Evolutionary conservation across 2,888 invertebrate species (phyloP).

Genomic region (Amphipoea oculea): DNA sequence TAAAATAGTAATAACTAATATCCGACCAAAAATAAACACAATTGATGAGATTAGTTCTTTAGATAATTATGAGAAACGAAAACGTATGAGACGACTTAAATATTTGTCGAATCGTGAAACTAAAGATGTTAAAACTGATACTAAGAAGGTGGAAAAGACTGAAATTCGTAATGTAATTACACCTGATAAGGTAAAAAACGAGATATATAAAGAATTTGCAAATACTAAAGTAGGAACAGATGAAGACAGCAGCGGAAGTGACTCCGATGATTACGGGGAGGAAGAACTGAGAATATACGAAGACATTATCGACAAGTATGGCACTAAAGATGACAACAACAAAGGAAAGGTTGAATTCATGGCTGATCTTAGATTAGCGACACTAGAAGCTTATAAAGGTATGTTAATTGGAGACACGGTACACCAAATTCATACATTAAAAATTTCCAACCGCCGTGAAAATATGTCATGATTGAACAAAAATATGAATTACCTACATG

Average conservation of each 20-base stretch:
- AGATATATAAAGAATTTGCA: constrained; percentile 84
- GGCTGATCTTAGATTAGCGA: constrained; percentile 91
- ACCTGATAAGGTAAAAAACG: constrained; percentile 82
- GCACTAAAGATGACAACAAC: constrained; percentile 82
- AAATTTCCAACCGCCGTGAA: background rate
- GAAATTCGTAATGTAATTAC: constrained; percentile 79
- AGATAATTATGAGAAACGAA: constrained; percentile 90
- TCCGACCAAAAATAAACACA: constrained; percentile 77
- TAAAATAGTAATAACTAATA: constrained; percentile 84
- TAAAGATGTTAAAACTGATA: constrained; percentile 59
- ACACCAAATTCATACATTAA: background rate
- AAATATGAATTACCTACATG: background rate
- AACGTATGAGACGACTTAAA: constrained; percentile 85
- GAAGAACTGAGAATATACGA: constrained; percentile 87
- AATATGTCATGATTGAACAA: background rate
- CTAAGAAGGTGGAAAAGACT: constrained; percentile 70
- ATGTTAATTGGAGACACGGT: constrained; percentile 66
- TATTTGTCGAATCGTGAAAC: constrained; percentile 77
- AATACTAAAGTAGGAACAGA: constrained; percentile 76
- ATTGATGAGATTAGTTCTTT: constrained; percentile 85
- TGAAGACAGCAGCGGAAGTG: constrained; percentile 85
- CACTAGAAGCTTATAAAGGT: constrained; percentile 91
- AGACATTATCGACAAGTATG: constrained; percentile 88
- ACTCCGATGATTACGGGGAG: constrained; percentile 88
- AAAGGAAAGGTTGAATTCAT: constrained; percentile 91